Evolutionary conservation across 2,797 vertebrate genomes (phyloP), one percentile per base, ranked within the genome.

Genomic region (Onychomys arenicola): DNA sequence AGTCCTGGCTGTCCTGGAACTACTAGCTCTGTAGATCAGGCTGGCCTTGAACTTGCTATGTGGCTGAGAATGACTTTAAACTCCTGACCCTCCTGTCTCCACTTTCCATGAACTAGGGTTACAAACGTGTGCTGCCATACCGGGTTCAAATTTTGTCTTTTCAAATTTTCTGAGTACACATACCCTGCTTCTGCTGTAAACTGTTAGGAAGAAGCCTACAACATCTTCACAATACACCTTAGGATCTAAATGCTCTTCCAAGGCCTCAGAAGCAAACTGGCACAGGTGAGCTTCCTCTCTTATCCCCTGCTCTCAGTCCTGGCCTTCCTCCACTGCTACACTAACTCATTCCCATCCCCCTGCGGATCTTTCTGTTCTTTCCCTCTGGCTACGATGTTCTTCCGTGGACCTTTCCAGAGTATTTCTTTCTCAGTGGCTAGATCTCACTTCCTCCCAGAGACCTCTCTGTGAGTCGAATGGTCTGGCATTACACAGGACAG

Each of bases 141-240:
- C n/a, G 25, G 40, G 57, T 59, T 84, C 27, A 29, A 25, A 12
- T 76, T 89, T 92, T 73, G 40, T 77, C 91, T 91, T 61, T 80
- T 78, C 85, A 46, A 59, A 85, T 75, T 90, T 95, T 78, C 55
- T 94, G 4, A 87, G 46, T 65, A 94, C 6, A 40, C 4, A 86
- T 21, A 67, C 29, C 34, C 91, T 92, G 49, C 46, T 67, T 96
- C 63, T 90, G 67, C 34, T 21, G 1, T 82, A 73, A n/a, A 25
- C 29, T 46, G 73, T 37, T 78, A 82, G 67, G 37, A 84, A 83
- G 93, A 94, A 46, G 71, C 14, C 17, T 29, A 71, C 19, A 55
- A 0, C 13, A 34, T 83, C 76, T 32, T 76, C 46, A 37, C 23
- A 29, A 21, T 55, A 43, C 12, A 43, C 12, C 63, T 92, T 75